Evolutionary conservation across 2,113 vertebrate genomes (phyloP).

Genomic region (Corythaeola cristata): DNA sequence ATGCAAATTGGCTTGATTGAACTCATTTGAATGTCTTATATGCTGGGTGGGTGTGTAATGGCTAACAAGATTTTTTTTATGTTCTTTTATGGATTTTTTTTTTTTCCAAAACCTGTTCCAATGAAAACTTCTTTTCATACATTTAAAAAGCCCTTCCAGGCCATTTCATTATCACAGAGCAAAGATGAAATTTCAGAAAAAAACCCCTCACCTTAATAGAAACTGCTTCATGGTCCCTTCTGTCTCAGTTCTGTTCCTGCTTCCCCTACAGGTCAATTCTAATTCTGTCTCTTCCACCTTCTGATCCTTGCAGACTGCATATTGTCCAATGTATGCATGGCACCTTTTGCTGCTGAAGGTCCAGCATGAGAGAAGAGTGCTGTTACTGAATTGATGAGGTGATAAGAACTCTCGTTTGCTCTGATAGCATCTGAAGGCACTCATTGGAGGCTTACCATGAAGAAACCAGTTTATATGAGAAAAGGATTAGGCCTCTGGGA

Average conservation of each 20-base stretch:
- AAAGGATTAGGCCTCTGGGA: neutral
- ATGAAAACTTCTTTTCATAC: neutral
- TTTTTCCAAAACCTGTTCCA: neutral
- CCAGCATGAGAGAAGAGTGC: neutral
- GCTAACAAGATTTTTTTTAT: neutral
- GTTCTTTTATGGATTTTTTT: neutral
- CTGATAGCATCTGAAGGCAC: neutral
- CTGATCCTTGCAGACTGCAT: neutral
- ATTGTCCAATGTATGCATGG: neutral
- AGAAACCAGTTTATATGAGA: neutral
- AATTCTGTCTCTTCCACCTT: neutral
- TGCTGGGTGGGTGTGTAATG: neutral
- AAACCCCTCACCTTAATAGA: neutral
- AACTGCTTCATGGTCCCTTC: neutral
- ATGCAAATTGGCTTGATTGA: conserved; percentile 20
- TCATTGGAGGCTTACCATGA: neutral
- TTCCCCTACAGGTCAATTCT: neutral
- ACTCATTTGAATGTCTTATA: neutral
- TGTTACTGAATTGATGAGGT: neutral
- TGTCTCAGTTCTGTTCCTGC: neutral
- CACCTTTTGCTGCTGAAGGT: neutral
- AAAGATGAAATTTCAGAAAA: neutral
- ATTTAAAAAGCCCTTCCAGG: neutral
- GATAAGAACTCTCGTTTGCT: neutral
- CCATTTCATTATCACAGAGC: neutral